phyloP scores from a whole-genome alignment of 2,888 invertebrate genomes.

The Portevinia maculata region DNA sequence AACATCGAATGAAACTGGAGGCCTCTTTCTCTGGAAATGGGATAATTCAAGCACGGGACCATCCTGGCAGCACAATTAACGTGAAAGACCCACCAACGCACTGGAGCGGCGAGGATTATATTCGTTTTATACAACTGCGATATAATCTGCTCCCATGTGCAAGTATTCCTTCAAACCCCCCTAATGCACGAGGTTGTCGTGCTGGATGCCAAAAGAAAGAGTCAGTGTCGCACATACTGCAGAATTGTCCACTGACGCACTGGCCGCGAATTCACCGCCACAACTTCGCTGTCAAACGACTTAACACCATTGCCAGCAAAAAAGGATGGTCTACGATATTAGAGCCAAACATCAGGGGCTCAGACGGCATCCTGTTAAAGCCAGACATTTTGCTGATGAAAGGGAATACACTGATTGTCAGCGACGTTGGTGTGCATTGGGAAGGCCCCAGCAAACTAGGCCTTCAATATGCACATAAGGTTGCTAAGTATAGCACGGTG shows the following conservation, averaged over 20 bases:
- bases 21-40: background rate
- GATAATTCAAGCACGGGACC: background rate
- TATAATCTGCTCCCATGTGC: background rate
- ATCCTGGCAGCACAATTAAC: background rate
- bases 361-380: background rate
- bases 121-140: background rate
- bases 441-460: background rate
- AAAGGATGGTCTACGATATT: background rate
- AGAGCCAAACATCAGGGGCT: background rate
- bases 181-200: background rate
- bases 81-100: background rate
- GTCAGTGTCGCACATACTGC: background rate
- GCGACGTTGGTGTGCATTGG: background rate
- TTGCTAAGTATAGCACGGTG: background rate
- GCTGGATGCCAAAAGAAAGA: slow-evolving; percentile 13
- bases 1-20: background rate
- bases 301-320: background rate
- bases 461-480: background rate
- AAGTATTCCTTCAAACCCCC: slow-evolving; percentile 6
- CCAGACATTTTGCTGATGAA: background rate
- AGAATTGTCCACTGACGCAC: slow-evolving; percentile 1
- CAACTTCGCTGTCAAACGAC: background rate
- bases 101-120: slow-evolving; percentile 1
- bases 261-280: background rate
- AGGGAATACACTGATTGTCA: background rate